These are phyloP conservation scores for Pseudolaguvia tuberculata DNA, from an alignment of 2,113 vertebrate species.

Conservation along the genomic window DNA sequence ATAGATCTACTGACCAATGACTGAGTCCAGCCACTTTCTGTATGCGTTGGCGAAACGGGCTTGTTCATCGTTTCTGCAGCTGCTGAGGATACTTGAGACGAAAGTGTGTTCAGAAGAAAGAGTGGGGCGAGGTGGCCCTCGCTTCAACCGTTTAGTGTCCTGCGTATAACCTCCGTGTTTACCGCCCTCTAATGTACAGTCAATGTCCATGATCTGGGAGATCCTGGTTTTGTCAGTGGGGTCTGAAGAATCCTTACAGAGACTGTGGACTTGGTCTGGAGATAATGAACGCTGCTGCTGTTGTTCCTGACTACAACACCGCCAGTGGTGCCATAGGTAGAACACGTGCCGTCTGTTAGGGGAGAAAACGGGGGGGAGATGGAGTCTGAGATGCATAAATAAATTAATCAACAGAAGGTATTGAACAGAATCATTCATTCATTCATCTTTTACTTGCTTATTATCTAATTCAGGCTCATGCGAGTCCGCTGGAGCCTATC, in stretches of 20 bases:
- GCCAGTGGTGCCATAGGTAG: constrained; percentile 82
- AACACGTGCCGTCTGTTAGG: constrained; percentile 78
- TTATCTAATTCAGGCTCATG: no score
- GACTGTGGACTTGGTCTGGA: constrained; percentile 54
- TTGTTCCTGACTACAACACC: constrained; percentile 51
- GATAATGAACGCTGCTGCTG: constrained; percentile 36
- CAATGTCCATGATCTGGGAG: constrained; percentile 83
- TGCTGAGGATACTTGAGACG: constrained; percentile 72
- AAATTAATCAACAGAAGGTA: no score
- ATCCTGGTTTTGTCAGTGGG: constrained; percentile 35
- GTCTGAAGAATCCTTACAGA: constrained; percentile 56
- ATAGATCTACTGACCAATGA: constrained; percentile 72
- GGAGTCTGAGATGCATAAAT: not conserved
- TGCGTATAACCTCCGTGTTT: constrained; percentile 76
- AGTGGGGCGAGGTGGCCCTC: constrained; percentile 68
- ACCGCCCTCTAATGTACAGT: constrained; percentile 65
- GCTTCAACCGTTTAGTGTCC: constrained; percentile 88
- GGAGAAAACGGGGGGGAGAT: not conserved
- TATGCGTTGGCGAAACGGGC: constrained; percentile 84
- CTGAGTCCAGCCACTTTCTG: constrained; percentile 85
- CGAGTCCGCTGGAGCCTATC: no score
- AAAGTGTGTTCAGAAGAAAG: constrained; percentile 79
- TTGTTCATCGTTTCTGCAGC: constrained; percentile 77
- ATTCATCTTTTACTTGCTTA: no score
- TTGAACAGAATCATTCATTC: no score